Base-by-base conservation (phyloP, 2,113 vertebrate genomes). In the Apaloderma vittatum region DNA sequence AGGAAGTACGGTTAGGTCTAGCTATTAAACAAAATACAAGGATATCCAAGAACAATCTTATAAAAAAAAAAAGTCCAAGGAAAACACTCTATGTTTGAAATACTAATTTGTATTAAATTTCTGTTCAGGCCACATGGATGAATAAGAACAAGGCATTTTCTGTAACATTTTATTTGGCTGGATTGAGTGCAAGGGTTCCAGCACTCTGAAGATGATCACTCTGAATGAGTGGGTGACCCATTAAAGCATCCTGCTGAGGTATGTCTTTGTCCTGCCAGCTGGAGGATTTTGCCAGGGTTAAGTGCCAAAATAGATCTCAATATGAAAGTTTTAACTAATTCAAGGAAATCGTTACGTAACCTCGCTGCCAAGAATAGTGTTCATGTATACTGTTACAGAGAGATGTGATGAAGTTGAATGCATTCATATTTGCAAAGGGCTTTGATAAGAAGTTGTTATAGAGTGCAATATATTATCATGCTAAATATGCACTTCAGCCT, bases 301-400 rank as follows among this genome's bases (percentile, higher is more conserved):
- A 90, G 90, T 80, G 92, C 94, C 90, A 94, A 94, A 94, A 92
- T 45, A 93, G 85, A 92, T 95, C 88, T 94, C 92, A 86, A 92
- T 91, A 92, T 12, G 14, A 93, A 95, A 92, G 82, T 96, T 93
- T 96, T 96, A 96, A 96, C 90, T 95, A 96, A 96, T 95, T 96
- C 94, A 97, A 94, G 94, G 92, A 90, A 96, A 96, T 70, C 0
- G 6, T 96, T 97, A 93, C 1, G 17, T 94, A 96, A 96, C 80
- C 62, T 34, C 7, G 3, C 55, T 86, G 85, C 92, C 82, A 94
- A 92, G 88, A 96, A 95, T 88, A 97, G 90, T 15, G 52, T 76
- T 84, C 86, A 67, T 0, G 1, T 95, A 77, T 86, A 90, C 32
- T 14, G 90, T 90, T 95, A 85, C 61, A 7, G 86, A 65, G 84